Evolutionary conservation across 2,797 vertebrate species (phyloP).

Genomic region (Microchirus variegatus): DNA sequence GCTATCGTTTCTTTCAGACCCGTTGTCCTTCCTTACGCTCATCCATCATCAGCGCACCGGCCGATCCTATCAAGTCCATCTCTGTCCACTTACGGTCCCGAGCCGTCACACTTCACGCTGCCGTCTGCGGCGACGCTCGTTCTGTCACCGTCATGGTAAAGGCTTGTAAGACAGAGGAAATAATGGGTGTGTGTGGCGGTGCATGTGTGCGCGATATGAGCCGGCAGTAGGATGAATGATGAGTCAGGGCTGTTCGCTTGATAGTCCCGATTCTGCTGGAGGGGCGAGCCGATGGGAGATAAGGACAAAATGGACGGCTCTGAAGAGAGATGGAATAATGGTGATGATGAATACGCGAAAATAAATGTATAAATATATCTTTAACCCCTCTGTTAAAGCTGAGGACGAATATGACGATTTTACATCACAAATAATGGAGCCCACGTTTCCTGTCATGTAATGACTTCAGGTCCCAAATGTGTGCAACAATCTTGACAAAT

Average conservation of each 20-base stretch:
- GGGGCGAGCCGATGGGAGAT: conserved; percentile 27
- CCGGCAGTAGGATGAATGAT: conserved; percentile 54
- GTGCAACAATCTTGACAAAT: no score
- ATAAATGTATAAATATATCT: background rate
- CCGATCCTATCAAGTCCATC: conserved; percentile 54
- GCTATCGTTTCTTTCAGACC: conserved; percentile 13
- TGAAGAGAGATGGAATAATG: conserved; percentile 5
- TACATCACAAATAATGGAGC: no score
- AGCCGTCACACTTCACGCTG: conserved; percentile 55
- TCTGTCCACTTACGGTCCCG: conserved; percentile 50
- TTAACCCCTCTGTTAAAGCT: background rate
- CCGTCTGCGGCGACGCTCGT: conserved; percentile 57
- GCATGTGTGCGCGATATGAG: conserved; percentile 10
- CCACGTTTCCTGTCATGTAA: no score
- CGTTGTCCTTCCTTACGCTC: conserved; percentile 9
- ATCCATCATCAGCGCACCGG: conserved; percentile 43
- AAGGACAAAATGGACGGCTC: conserved; percentile 22
- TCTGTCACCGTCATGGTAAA: conserved; percentile 69
- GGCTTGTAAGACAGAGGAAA: conserved; percentile 51
- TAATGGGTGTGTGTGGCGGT: conserved; percentile 42
- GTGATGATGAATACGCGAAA: background rate
- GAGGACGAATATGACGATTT: no score
- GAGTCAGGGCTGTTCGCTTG: conserved; percentile 65
- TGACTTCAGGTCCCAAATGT: no score
- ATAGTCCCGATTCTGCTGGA: conserved; percentile 28